Base-by-base conservation (phyloP, 2,797 vertebrate genomes). In the Rhinella marina region DNA sequence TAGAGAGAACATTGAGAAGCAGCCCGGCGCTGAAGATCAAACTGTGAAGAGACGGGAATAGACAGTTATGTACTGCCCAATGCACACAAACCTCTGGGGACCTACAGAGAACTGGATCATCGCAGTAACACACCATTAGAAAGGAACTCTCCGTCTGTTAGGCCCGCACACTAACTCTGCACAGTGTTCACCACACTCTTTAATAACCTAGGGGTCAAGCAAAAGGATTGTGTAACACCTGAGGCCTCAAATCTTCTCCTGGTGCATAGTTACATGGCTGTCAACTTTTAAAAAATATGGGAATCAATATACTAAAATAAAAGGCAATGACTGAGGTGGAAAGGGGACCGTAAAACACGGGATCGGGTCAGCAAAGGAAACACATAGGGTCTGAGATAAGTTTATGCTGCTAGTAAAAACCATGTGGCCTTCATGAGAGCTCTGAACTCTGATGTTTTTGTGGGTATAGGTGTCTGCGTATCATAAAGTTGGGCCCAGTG, bases 1-100 rank as follows among this genome's bases (percentile, higher is more conserved):
- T 80, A 23, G 27, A 48, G 21, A 62, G 79, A 81, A 62, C 79
- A 81, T 48, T 62, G 11, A 68, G 29, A 68, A 68, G 25, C 27
- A 16, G 25, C 66, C 14, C 12, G 3, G 29, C 14, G 13, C 12
- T 16, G 66, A 23, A 81, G 10, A 81, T 81, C 79, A 64, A 62
- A 81, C 79, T 62, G 29, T 23, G 79, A 81, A 7, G 54, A 81
- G 79, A 41, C 9, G 41, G 12, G 19, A 23, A 72, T 32, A 72
- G 68, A 32, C 29, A 19, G 29, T 16, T 17, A 32, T 72, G 68
- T 17, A 32, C 27, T 72, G 27, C 27, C 68, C 68, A 32, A 70
- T 72, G 6, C 16, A 32, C 68, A 72, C 16, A 16, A 32, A 7
- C 3, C 14, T 17, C 68, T 9, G 16, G 29, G 17, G 27, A 29